A percentile compares a stretch with the other conserved stretches of the same genome.
Conservation (phyloP, 2,888 invertebrate genomes). For the Leuctra nigra region DNA sequence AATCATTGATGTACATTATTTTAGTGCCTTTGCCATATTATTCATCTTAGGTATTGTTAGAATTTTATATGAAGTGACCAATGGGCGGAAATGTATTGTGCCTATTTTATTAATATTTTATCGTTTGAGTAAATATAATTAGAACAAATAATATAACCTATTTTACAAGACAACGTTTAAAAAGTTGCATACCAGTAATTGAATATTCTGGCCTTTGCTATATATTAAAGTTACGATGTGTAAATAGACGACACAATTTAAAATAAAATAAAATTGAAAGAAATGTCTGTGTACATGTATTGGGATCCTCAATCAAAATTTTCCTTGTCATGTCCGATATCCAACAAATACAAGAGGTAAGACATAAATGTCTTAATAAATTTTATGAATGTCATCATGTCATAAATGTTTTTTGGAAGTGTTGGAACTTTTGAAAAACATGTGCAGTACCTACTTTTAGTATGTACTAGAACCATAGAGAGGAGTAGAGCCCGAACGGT, state of each 20-base stretch:
- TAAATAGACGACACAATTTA: neutral
- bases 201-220: constrained; percentile 1
- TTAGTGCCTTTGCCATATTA: neutral
- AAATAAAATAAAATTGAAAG: neutral
- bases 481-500: too few relatives aligned
- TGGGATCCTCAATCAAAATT: too few relatives aligned
- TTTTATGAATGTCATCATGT: too few relatives aligned
- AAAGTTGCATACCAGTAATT: neutral
- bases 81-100: neutral
- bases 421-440: too few relatives aligned
- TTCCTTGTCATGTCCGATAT: too few relatives aligned
- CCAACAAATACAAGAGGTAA: too few relatives aligned
- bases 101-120: neutral
- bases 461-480: too few relatives aligned
- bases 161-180: neutral
- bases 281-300: too few relatives aligned
- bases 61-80: neutral
- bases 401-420: too few relatives aligned
- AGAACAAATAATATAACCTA: neutral
- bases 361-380: too few relatives aligned
- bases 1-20: neutral
- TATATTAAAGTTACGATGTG: constrained; percentile 1
- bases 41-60: neutral
- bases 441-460: too few relatives aligned
- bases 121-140: neutral